Evolutionary conservation across 2,113 vertebrate species (phyloP).

Genomic region (Esox niger): DNA sequence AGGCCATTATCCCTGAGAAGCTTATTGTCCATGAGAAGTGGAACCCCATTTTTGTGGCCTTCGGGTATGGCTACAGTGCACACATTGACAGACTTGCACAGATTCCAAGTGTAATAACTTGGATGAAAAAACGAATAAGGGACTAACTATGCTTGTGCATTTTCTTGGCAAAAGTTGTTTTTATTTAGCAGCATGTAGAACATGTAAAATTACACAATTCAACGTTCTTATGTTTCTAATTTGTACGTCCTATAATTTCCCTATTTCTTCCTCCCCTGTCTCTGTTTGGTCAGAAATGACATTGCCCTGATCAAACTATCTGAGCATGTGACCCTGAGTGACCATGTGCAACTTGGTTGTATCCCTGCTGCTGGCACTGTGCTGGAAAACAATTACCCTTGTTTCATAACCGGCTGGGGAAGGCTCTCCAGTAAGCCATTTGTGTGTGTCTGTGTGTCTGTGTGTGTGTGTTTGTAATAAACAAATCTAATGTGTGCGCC

Average conservation of each 20-base stretch:
- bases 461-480: not conserved
- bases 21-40: conserved; percentile 83
- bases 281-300: conserved; percentile 63
- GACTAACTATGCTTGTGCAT: no score
- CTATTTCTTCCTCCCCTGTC: not conserved
- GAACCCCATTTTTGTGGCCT: conserved; percentile 70
- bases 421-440: conserved; percentile 72
- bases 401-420: conserved; percentile 79
- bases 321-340: conserved; percentile 66
- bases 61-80: conserved; percentile 60
- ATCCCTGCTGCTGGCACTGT: conserved; percentile 63
- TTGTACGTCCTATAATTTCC: not conserved
- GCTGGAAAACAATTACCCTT: conserved; percentile 71
- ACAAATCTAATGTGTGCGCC: not conserved
- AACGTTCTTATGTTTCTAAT: not conserved
- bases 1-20: conserved; percentile 73
- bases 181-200: no score
- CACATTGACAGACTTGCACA: not conserved
- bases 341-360: conserved; percentile 68
- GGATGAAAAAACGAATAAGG: no score
- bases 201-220: not conserved
- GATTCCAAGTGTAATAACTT: no score
- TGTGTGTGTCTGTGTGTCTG: not conserved
- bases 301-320: conserved; percentile 77
- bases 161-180: no score